Evolutionary conservation across 2,113 vertebrate genomes (phyloP).

Genomic region (Piaya cayana): DNA sequence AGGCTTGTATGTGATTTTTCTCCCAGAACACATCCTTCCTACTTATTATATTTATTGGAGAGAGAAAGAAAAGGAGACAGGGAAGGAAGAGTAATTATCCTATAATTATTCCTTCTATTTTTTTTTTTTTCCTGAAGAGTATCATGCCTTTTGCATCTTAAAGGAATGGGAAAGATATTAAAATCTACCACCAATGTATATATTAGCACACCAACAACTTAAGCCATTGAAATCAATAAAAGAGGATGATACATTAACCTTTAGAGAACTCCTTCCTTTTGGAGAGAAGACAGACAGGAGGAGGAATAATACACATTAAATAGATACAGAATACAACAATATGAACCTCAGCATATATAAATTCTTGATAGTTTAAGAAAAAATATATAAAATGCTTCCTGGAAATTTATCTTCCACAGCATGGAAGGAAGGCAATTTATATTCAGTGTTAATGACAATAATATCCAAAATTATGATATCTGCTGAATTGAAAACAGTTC

Average conservation of each 20-base stretch:
- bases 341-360: background rate
- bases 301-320: background rate
- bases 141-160: background rate
- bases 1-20: conserved; percentile 21
- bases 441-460: background rate
- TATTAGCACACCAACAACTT: conserved; percentile 57
- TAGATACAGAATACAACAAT: background rate
- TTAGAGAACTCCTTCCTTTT: background rate
- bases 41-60: background rate
- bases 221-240: conserved; percentile 53
- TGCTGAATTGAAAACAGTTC: background rate
- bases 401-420: background rate
- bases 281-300: background rate
- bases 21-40: background rate
- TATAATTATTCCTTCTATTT: conserved; percentile 4
- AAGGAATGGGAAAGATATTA: conserved; percentile 41
- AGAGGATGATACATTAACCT: conserved; percentile 59
- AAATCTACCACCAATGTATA: background rate
- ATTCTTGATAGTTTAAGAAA: background rate
- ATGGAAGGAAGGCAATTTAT: background rate
- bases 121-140: background rate
- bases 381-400: background rate
- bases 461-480: background rate
- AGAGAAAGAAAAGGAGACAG: background rate
- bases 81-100: conserved; percentile 19